Base-by-base conservation (phyloP, 1,140 invertebrate species). In the Maniola jurtina region DNA sequence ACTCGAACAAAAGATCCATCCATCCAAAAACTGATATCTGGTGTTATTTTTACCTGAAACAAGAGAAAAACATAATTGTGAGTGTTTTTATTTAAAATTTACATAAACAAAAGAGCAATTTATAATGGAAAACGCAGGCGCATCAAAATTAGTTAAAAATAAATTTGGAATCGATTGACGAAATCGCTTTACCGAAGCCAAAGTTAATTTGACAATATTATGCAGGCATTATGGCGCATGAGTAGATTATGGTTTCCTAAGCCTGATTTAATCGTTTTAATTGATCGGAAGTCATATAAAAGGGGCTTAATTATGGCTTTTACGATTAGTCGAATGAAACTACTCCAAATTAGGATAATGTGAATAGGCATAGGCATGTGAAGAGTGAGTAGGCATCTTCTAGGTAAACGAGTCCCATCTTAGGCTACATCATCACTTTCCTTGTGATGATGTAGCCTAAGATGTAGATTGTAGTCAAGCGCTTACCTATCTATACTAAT, bases 161-260 rank as follows among this genome's bases (percentile, higher is more conserved):
- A 25, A 16, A 33, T 52, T 52, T 9, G 0, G 48, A 13, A 45
- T 45, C 15, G 7, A 52, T 25, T 52, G 48, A 52, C 15, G 11
- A 52, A 25, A 42, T 2, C 14, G 48, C 15, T 6, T 52, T 52
- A 4, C 48, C 25, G 48, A 52, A 52, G 48, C 48, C 48, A 52
- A 25, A 25, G 15, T 10, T 52, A 52, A 45, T 45, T 50, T 52
- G 48, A 52, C 48, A 52, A 52, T 5, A 16, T 52, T 7, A 52
- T 25, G 48, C 15, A 7, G 14, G 14, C 8, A 10, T 52, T 16
- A 52, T n/a, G n/a, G n/a, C n/a, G n/a, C n/a, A n/a, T n/a, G n/a
- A n/a, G n/a, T n/a, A n/a, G n/a, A n/a, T n/a, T n/a, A n/a, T 8
- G 48, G 48, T 52, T 52, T 33, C 48, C 11, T 52, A 52, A 52